A percentile compares a stretch with the other conserved stretches of the same genome.
These are phyloP conservation scores for Drosophila mayri DNA, from an alignment of 1,140 invertebrate genomes.

Conservation along the genomic window DNA sequence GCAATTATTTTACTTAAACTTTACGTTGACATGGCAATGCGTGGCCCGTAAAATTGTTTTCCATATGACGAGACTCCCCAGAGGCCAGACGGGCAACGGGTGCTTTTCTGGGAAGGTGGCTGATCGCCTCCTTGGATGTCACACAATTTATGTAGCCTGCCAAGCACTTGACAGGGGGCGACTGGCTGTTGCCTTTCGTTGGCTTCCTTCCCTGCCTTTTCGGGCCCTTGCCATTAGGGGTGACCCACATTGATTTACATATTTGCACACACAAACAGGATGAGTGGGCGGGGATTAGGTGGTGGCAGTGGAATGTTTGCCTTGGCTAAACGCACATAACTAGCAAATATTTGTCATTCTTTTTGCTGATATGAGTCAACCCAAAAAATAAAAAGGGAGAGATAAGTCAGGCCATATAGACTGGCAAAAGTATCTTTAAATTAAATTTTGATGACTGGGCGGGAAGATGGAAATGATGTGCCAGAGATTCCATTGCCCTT, in stretches of 20 bases:
- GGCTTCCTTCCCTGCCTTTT: slow-evolving; percentile 24
- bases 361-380: slow-evolving; percentile 61
- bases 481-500: slow-evolving; percentile 58
- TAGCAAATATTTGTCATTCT: slow-evolving; percentile 74
- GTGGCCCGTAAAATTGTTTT: slow-evolving; percentile 51
- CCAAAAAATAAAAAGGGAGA: slow-evolving; percentile 13
- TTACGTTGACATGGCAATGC: slow-evolving; percentile 62
- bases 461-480: slow-evolving; percentile 29
- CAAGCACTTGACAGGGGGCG: slow-evolving; percentile 62
- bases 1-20: slow-evolving; percentile 64
- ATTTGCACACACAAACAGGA: slow-evolving; percentile 59
- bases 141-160: slow-evolving; percentile 62
- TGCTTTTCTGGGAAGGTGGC: not conserved
- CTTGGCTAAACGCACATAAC: slow-evolving; percentile 73
- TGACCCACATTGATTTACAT: slow-evolving; percentile 77
- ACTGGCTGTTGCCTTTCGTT: slow-evolving; percentile 35
- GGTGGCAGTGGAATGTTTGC: slow-evolving; percentile 64
- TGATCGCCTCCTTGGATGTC: slow-evolving; percentile 41
- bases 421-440: slow-evolving; percentile 59
- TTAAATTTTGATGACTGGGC: slow-evolving; percentile 71
- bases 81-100: slow-evolving; percentile 29
- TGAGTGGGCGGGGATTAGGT: slow-evolving; percentile 29
- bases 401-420: slow-evolving; percentile 50
- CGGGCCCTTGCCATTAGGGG: slow-evolving; percentile 55
- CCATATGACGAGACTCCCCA: slow-evolving; percentile 47